These are phyloP conservation scores for Luffia ferchaultella DNA, from an alignment of 2,888 invertebrate genomes.

Conservation along the genomic window DNA sequence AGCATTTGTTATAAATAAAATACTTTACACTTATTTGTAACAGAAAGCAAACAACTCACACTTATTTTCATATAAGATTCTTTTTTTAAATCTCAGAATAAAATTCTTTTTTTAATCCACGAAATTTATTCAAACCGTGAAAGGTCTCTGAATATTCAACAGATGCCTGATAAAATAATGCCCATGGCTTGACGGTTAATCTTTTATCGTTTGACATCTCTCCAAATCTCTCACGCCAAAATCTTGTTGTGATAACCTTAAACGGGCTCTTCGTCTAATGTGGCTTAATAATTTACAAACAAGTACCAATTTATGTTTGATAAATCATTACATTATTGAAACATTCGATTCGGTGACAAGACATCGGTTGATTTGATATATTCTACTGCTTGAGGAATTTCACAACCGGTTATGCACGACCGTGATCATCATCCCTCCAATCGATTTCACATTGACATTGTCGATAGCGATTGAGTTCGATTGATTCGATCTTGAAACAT, in stretches of 20 bases:
- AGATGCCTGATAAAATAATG: not conserved
- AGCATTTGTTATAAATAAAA: too few species aligned
- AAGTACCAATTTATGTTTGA: not conserved
- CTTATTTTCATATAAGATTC: too few species aligned
- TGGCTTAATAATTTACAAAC: not conserved
- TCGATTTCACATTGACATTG: not conserved
- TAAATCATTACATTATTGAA: not conserved
- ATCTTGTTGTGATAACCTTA: not conserved
- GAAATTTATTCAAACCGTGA: too few species aligned
- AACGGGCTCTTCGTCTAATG: not conserved
- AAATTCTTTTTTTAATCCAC: too few species aligned
- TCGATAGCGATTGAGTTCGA: not conserved
- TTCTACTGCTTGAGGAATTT: not conserved
- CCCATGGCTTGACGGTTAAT: not conserved
- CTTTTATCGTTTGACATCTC: not conserved
- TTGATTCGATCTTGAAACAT: not conserved
- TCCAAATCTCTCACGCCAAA: not conserved
- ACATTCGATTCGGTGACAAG: not conserved
- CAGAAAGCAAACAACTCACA: too few species aligned
- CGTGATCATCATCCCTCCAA: conserved; percentile 41
- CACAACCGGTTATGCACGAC: conserved; percentile 20
- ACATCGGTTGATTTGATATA: not conserved
- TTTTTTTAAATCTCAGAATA: too few species aligned
- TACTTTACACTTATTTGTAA: too few species aligned
- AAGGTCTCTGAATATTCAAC: not conserved